These are phyloP conservation scores for Centropyge bicolor DNA, from an alignment of 2,797 vertebrate species.

Conservation along the genomic window DNA sequence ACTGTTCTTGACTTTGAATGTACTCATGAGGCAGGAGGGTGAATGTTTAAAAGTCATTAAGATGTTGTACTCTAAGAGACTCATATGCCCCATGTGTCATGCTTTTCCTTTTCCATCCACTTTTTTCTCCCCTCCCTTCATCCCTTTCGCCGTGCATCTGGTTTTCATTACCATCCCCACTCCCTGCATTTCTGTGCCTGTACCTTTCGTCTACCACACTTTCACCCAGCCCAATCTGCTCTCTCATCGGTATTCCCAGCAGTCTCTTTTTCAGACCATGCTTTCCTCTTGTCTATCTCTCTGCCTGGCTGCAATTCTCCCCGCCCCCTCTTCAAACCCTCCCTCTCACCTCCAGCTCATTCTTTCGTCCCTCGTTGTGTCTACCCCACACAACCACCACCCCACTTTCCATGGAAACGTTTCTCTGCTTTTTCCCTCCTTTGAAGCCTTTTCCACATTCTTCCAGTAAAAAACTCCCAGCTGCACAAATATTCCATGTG, in stretches of 20 bases:
- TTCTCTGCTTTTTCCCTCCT: slow-evolving; percentile 62
- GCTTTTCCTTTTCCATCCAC: slow-evolving; percentile 67
- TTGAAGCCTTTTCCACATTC: slow-evolving; percentile 68
- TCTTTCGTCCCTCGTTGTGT: slow-evolving; percentile 61
- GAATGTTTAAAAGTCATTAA: slow-evolving; percentile 54
- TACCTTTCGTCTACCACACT: slow-evolving; percentile 61
- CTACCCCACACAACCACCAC: slow-evolving; percentile 63
- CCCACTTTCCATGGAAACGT: slow-evolving; percentile 72
- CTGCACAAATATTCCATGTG: slow-evolving; percentile 79
- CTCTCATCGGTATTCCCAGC: slow-evolving; percentile 54
- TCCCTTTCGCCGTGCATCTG: slow-evolving; percentile 75
- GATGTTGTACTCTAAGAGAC: slow-evolving; percentile 66
- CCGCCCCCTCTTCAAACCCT: slow-evolving; percentile 32
- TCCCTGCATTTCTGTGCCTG: slow-evolving; percentile 51
- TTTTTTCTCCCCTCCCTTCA: slow-evolving; percentile 65
- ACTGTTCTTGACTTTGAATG: slow-evolving; percentile 21
- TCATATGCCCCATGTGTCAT: slow-evolving; percentile 67
- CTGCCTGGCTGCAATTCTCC: slow-evolving; percentile 34
- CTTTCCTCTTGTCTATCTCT: slow-evolving; percentile 57
- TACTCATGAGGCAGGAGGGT: slow-evolving; percentile 13
- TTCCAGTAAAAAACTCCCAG: slow-evolving; percentile 74
- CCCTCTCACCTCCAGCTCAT: slow-evolving; percentile 53
- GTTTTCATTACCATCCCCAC: slow-evolving; percentile 75
- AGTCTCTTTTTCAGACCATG: slow-evolving; percentile 48
- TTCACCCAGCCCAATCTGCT: slow-evolving; percentile 48